Conservation (phyloP, 1,140 invertebrate species). For the Tenebrio molitor region DNA sequence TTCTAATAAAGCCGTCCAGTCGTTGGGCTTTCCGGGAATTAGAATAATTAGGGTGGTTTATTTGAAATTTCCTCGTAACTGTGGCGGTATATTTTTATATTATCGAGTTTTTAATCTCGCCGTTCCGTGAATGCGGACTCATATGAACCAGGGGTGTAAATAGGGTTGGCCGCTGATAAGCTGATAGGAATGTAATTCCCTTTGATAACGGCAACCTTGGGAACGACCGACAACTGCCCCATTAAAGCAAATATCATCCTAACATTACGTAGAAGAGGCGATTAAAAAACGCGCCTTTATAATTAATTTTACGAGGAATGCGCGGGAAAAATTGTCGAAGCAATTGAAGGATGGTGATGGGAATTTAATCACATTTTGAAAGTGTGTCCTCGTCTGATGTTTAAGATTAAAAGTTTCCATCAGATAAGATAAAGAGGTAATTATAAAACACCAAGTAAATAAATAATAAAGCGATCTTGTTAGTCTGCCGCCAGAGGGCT, state of each 20-base stretch:
- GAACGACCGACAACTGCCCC: conserved; percentile 46
- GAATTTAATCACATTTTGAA: background rate
- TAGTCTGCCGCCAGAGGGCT: background rate
- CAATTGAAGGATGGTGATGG: background rate
- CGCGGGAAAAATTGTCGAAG: background rate
- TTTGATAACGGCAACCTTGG: conserved; percentile 50
- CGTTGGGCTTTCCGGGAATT: background rate
- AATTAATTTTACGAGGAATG: conserved; percentile 11
- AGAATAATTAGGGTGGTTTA: conserved; percentile 34
- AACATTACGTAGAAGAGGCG: conserved; percentile 12
- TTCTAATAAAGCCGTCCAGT: background rate
- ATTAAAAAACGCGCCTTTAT: conserved; percentile 19
- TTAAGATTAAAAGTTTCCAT: conserved; percentile 40
- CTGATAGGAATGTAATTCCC: conserved; percentile 54
- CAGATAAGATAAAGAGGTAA: conserved; percentile 35
- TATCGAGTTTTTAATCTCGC: conserved; percentile 46
- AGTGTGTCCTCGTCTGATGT: conserved; percentile 21
- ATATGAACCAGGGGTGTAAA: conserved; percentile 51
- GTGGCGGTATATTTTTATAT: conserved; percentile 32
- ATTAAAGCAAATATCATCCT: conserved; percentile 32
- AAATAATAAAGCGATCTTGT: conserved; percentile 20
- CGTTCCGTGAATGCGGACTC: conserved; percentile 43
- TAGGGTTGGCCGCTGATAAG: conserved; percentile 52
- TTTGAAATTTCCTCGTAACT: conserved; percentile 18
- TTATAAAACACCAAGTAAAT: conserved; percentile 27